Evolutionary conservation across 2,888 invertebrate genomes (phyloP), one percentile per base, ranked within the genome.

Genomic region (Dasysyrphus albostriatus): DNA sequence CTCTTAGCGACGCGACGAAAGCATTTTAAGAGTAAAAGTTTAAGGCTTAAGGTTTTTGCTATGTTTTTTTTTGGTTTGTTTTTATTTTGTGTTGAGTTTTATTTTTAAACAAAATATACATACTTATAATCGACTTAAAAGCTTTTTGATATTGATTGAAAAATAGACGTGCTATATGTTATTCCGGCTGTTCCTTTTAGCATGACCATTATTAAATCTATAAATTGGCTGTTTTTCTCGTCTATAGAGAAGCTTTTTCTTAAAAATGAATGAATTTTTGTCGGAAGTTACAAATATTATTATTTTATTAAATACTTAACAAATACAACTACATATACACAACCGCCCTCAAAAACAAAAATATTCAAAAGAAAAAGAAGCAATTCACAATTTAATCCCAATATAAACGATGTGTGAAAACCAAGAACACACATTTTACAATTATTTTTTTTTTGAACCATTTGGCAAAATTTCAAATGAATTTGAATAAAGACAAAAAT

Each of bases 11-110:
- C 24, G 24, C 56, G 19, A 39, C 34, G 12, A 83, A 78, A 82
- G 73, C 78, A 72, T 82, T 78, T 81, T 81, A 74, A 77, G 85
- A 87, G 82, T 69, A 87, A 69, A 78, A 83, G 74, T 81, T 78
- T 85, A 63, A 67, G 77, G 67, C 72, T 47, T 70, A 63, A n/a
- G 24, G 24, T 24, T 24, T 24, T 24, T 24, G 24, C 3, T 69
- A n/a, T n/a, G n/a, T 61, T 69, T 10, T 54, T 67, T 47, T 37
- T 81, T 69, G 2, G 10, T 34, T 10, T 58, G 6, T 34, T 58
- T 58, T 58, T 16, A 16, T 58, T 58, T 58, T 37, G 16, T 63
- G 51, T 78, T 42, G 34, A 74, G 75, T 56, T 47, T 63, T 74
- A 78, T 81, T 69, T 87, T 70, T 75, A 77, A 59, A 65, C 39